Evolutionary conservation across 2,888 invertebrate species (phyloP).

Genomic region (Esperia sulphurella): DNA sequence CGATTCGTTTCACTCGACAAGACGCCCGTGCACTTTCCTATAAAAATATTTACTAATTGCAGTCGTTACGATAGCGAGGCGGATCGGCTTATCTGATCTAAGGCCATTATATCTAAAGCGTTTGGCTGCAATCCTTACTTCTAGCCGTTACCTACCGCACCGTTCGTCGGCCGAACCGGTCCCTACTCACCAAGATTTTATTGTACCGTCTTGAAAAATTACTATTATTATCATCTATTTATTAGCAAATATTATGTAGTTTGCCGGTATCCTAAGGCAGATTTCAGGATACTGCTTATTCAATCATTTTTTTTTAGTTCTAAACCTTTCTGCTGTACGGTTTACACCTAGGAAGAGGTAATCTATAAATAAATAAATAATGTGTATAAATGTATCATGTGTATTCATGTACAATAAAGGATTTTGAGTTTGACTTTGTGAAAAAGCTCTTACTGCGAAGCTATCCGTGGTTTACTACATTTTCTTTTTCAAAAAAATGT

Average conservation of each 20-base stretch:
- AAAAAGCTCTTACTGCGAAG: too few species aligned
- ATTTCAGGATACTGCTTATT: too few species aligned
- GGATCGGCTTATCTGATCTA: constrained; percentile 12
- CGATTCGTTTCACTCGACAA: constrained; percentile 6
- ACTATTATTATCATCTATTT: not conserved
- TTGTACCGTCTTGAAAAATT: constrained; percentile 3
- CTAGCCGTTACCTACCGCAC: constrained; percentile 11
- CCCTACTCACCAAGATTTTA: not conserved
- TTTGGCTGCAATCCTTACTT: constrained; percentile 8
- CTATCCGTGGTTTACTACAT: too few species aligned
- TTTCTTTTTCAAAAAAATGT: too few species aligned
- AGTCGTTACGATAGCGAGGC: constrained; percentile 11
- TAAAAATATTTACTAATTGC: constrained; percentile 16
- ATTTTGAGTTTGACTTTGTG: too few species aligned
- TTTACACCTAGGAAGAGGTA: too few species aligned
- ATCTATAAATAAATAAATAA: too few species aligned
- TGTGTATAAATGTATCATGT: too few species aligned
- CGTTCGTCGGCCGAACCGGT: constrained; percentile 2
- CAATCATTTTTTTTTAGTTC: too few species aligned
- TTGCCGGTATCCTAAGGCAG: too few species aligned
- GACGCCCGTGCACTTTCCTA: constrained; percentile 9
- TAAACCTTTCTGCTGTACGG: too few species aligned
- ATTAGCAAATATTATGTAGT: not conserved
- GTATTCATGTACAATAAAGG: too few species aligned
- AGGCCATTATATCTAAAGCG: constrained; percentile 13